Percentiles rank a stretch among this genome's conserved stretches.
Evolutionary conservation across 2,797 vertebrate genomes (phyloP).

Genomic region (Rhynchonycteris naso): DNA sequence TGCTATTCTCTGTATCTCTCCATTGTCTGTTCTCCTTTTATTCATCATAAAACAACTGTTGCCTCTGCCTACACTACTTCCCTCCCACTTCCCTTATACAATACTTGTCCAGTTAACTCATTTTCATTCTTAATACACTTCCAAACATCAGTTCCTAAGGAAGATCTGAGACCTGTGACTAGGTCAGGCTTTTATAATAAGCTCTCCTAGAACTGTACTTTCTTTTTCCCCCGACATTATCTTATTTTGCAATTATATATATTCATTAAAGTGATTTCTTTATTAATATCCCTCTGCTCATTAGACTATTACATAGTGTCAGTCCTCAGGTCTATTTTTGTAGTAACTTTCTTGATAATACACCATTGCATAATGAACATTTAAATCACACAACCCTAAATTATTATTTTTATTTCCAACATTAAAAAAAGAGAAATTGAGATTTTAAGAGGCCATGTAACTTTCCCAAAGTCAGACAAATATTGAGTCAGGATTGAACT

Average conservation of each 20-base stretch:
- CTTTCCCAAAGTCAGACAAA: constrained; percentile 10
- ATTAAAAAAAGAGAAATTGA: neutral
- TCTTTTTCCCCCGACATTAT: constrained; percentile 18
- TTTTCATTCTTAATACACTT: neutral
- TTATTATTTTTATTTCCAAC: neutral
- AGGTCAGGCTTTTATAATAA: neutral
- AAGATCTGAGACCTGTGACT: neutral
- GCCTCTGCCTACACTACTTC: neutral
- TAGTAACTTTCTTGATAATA: neutral
- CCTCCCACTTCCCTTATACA: neutral
- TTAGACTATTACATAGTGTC: neutral
- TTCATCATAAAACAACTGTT: neutral
- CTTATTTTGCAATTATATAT: constrained; percentile 1
- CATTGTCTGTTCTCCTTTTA: neutral
- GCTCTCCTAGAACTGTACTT: neutral
- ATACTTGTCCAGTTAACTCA: neutral
- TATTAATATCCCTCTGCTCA: neutral
- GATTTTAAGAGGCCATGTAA: neutral
- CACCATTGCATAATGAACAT: neutral
- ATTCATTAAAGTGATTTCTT: neutral
- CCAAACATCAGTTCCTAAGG: neutral
- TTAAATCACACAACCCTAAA: neutral
- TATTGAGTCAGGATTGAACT: neutral
- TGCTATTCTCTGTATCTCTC: neutral
- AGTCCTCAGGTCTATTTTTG: neutral